Evolutionary conservation across 2,113 vertebrate genomes (phyloP).

Genomic region (Gallinago paraguaiae): DNA sequence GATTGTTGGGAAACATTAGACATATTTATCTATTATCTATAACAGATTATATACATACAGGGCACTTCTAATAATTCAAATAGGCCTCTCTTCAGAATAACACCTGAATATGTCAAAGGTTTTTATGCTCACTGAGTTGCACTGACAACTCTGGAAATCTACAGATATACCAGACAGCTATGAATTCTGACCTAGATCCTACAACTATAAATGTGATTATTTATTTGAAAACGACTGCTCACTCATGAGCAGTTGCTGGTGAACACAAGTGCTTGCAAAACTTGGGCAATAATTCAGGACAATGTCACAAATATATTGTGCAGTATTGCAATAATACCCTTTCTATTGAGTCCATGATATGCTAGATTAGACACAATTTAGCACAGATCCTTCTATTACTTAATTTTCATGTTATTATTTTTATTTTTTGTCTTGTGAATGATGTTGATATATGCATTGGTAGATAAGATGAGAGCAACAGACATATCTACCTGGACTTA

Average conservation of each 20-base stretch:
- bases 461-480: too few species aligned
- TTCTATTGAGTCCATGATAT: neutral
- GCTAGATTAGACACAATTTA: neutral
- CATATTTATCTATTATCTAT: neutral
- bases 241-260: neutral
- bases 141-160: neutral
- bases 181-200: slow-evolving; percentile 15
- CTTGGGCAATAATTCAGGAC: neutral
- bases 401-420: neutral
- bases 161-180: neutral
- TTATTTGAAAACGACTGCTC: neutral
- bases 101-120: neutral
- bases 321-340: neutral
- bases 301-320: neutral
- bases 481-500: too few species aligned
- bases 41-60: neutral
- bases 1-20: neutral
- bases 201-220: neutral
- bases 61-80: neutral
- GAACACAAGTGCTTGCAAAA: neutral
- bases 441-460: neutral
- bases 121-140: neutral
- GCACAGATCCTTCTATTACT: neutral
- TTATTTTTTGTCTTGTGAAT: neutral
- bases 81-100: neutral